phyloP scores from a whole-genome alignment of 2,113 vertebrate genomes.

The Agapornis roseicollis region DNA sequence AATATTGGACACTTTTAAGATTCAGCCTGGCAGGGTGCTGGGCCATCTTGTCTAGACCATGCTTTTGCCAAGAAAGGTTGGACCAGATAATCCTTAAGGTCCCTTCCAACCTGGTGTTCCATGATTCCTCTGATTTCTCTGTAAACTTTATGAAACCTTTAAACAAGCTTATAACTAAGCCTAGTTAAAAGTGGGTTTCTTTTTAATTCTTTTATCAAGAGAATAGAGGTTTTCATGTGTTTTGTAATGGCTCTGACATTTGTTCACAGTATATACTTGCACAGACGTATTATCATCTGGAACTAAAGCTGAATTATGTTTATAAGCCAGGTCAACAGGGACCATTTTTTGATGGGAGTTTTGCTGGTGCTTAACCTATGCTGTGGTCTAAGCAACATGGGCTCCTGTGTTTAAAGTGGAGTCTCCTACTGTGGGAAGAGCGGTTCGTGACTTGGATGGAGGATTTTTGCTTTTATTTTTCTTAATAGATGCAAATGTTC shows the following conservation, averaged over 20 bases:
- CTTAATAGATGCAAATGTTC: constrained; percentile 81
- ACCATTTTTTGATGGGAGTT: neutral
- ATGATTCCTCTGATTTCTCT: neutral
- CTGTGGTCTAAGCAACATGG: neutral
- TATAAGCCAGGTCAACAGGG: neutral
- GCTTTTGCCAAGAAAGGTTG: neutral
- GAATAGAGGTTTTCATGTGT: neutral
- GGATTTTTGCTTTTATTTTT: neutral
- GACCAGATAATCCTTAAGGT: neutral
- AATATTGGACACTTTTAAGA: neutral
- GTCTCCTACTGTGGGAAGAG: neutral
- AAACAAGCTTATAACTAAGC: neutral
- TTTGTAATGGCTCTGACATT: neutral
- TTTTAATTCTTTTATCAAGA: neutral
- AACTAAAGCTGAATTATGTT: neutral
- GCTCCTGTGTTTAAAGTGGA: neutral
- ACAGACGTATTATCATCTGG: neutral
- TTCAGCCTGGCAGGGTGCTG: neutral
- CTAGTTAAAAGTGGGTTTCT: neutral
- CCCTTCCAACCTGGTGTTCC: neutral
- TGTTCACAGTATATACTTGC: neutral
- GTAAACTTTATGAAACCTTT: neutral
- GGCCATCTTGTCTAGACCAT: neutral
- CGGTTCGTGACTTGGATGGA: neutral
- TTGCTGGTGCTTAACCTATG: neutral